Base-by-base conservation (phyloP, 1,140 invertebrate genomes). In the Anagrus nilaparvatae region DNA sequence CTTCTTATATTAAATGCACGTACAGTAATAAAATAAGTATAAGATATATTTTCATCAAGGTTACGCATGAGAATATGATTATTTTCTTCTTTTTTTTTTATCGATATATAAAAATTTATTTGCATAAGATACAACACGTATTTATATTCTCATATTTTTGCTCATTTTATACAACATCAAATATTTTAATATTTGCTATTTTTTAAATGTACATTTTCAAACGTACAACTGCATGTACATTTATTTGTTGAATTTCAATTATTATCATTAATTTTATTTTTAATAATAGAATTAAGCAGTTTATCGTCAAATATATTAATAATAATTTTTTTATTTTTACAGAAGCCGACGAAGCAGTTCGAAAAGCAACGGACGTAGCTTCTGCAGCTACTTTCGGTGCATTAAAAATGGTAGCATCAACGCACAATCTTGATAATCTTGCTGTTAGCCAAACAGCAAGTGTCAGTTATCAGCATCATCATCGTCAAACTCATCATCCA, bases 401-500 rank as follows among this genome's bases (percentile, higher is more conserved):
- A 49, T 44, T 52, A 47, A 61, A 50, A 40, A 67, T 68, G 65
- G 65, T 68, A 17, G 63, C 64, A 2, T 67, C 65, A 39, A 57
- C 54, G 31, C 61, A 65, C 40, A 63, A 52, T 13, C 54, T 60
- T 32, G 61, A 65, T 27, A 56, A 67, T 25, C 43, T 61, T 18
- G 55, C 50, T 5, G 48, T 56, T 5, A 58, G 42, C 35, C 62
- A 63, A 8, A 38, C 58, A 6, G 49, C 51, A 1, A 58, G 47
- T 38, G 59, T 44, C 18, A 59, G 46, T 34, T 60, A 63, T 29
- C 56, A 55, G 12, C 52, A 54, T 6, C 47, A 51, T 14, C 48
- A 55, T 4, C 53, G 54, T 19, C 51, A 53, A 16, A 46, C 47
- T 16, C 44, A 44, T 8, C 46, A 53, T 21, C 52, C 55, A 37